phyloP scores from a whole-genome alignment of 2,888 invertebrate genomes.

The Cephus runcator region DNA sequence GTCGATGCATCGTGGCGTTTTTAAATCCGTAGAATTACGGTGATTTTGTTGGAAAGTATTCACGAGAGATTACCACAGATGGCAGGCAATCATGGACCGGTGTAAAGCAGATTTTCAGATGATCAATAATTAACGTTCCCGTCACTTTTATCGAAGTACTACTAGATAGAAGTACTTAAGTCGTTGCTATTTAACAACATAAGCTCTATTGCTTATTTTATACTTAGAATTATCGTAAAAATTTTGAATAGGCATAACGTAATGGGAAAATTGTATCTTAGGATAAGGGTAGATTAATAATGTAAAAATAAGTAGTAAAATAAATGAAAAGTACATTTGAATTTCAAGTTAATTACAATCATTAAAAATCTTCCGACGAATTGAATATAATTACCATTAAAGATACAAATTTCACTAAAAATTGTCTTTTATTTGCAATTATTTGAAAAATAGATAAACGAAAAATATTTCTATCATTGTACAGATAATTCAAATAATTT shows the following conservation, averaged over 20 bases:
- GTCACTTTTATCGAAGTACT: conserved; percentile 50
- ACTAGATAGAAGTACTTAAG: conserved; percentile 52
- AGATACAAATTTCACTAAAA: not conserved
- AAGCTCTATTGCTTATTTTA: conserved; percentile 65
- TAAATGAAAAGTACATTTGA: conserved; percentile 65
- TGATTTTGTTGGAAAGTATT: not conserved
- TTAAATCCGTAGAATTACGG: not conserved
- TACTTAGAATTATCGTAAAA: conserved; percentile 61
- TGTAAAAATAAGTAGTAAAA: conserved; percentile 64
- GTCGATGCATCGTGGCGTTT: not conserved
- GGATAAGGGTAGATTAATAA: conserved; percentile 44
- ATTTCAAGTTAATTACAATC: conserved; percentile 25
- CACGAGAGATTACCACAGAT: not conserved
- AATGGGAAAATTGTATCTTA: conserved; percentile 64
- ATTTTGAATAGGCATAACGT: conserved; percentile 60
- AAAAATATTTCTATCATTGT: not conserved
- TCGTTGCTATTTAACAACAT: conserved; percentile 62
- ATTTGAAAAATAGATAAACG: not conserved
- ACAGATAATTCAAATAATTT: not conserved
- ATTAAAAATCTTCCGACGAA: not conserved
- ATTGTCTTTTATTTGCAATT: not conserved
- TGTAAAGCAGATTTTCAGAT: not conserved
- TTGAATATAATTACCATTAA: not conserved
- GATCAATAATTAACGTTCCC: conserved; percentile 29
- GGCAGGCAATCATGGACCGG: not conserved